phyloP scores from a whole-genome alignment of 2,797 vertebrate genomes.

The Tokudaia muenninki region DNA sequence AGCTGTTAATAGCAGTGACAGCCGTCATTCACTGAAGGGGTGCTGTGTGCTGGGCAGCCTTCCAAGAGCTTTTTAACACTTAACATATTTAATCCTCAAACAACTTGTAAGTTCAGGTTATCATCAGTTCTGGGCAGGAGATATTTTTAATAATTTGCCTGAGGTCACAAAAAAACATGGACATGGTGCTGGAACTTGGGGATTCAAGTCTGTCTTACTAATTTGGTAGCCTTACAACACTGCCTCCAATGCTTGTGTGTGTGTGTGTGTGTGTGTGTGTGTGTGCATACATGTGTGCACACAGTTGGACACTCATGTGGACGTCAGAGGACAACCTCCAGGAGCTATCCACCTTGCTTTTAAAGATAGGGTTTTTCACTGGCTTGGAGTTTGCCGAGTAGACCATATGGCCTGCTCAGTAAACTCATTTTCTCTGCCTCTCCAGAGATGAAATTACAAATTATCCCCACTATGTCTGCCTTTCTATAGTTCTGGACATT shows the following conservation, averaged over 20 bases:
- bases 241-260: not conserved
- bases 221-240: not conserved
- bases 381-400: not conserved
- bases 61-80: not conserved
- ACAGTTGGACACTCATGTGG: not conserved
- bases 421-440: not conserved
- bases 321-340: not conserved
- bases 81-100: constrained; percentile 41
- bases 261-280: not conserved
- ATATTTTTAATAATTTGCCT: not conserved
- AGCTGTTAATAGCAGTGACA: not conserved
- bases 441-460: not conserved
- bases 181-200: not conserved
- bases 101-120: not conserved
- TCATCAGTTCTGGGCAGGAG: not conserved
- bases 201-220: not conserved
- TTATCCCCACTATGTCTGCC: too few relatives aligned
- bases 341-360: not conserved
- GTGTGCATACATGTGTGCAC: fast-evolving
- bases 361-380: not conserved
- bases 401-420: too few relatives aligned
- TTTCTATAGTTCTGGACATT: not conserved
- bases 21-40: not conserved
- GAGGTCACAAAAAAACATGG: not conserved
- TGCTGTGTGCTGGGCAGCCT: not conserved